A percentile compares a stretch with the other conserved stretches of the same genome.
phyloP scores from a whole-genome alignment of 1,140 invertebrate genomes.

The Macrostomum lignano region DNA sequence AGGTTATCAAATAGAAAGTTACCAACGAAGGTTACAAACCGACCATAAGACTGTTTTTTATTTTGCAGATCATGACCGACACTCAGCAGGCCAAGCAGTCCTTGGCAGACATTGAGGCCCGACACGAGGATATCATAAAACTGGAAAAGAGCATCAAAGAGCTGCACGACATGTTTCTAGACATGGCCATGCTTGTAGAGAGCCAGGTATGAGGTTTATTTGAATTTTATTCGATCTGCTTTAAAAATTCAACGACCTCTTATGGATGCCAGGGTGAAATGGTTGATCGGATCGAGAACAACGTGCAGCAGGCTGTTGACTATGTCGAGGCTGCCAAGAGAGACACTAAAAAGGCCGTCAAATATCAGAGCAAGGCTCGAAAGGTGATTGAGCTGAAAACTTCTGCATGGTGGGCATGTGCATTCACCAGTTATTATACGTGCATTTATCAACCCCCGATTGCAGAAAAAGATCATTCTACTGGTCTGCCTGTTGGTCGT shows the following conservation, averaged over 20 bases:
- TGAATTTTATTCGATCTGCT: too few species aligned
- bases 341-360: conserved; percentile 97
- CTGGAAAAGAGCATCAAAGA: conserved; percentile 88
- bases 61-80: conserved; percentile 95
- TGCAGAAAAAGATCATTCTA: conserved; percentile 6
- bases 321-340: conserved; percentile 96
- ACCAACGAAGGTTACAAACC: too few species aligned
- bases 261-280: conserved; percentile 58
- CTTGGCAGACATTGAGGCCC: conserved; percentile 78
- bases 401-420: too few species aligned
- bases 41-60: too few species aligned
- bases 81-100: conserved; percentile 92
- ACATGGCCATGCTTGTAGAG: conserved; percentile 37
- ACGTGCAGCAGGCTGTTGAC: conserved; percentile 95
- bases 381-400: too few species aligned
- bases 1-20: too few species aligned
- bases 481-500: conserved; percentile 5
- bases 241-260: too few species aligned
- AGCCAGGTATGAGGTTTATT: too few species aligned
- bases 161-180: conserved; percentile 91
- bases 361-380: conserved; percentile 97
- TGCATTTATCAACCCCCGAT: too few species aligned
- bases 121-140: conserved; percentile 90
- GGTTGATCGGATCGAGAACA: conserved; percentile 99
- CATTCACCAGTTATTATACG: too few species aligned